Evolutionary conservation across 2,888 invertebrate species (phyloP).

Genomic region (Agrilus mali): DNA sequence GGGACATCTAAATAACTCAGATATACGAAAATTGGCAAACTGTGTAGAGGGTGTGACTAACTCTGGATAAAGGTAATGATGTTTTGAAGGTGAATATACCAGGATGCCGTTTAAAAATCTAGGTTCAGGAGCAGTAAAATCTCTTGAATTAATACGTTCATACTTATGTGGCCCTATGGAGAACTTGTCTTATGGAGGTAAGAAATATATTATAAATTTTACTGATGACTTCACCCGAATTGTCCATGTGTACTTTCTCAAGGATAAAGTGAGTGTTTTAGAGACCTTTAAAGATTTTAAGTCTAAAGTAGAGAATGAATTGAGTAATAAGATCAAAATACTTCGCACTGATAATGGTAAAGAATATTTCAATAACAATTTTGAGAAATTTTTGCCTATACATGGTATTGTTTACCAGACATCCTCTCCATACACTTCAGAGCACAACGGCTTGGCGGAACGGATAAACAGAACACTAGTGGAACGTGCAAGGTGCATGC

Average conservation of each 20-base stretch:
- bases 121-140: too few relatives aligned
- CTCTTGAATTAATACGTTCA: too few relatives aligned
- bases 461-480: too few relatives aligned
- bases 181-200: slow-evolving; percentile 10
- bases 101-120: too few relatives aligned
- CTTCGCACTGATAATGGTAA: slow-evolving; percentile 11
- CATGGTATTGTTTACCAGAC: slow-evolving; percentile 11
- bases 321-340: slow-evolving; percentile 8
- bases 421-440: slow-evolving; percentile 12
- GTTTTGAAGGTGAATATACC: too few relatives aligned
- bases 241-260: slow-evolving; percentile 9
- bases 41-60: too few relatives aligned
- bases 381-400: slow-evolving; percentile 7
- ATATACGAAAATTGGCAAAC: too few relatives aligned
- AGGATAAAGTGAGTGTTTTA: slow-evolving; percentile 4
- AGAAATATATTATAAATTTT: slow-evolving; percentile 19
- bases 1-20: too few relatives aligned
- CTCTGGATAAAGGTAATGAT: too few relatives aligned
- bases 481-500: slow-evolving; percentile 5
- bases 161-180: slow-evolving; percentile 19
- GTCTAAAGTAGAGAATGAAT: slow-evolving; percentile 2
- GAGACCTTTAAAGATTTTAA: slow-evolving; percentile 5
- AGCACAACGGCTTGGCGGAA: slow-evolving; percentile 15
- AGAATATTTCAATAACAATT: slow-evolving; percentile 5
- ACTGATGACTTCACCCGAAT: slow-evolving; percentile 17